Conservation (phyloP, 2,113 vertebrate genomes). For the Hippopotamus amphibius region DNA sequence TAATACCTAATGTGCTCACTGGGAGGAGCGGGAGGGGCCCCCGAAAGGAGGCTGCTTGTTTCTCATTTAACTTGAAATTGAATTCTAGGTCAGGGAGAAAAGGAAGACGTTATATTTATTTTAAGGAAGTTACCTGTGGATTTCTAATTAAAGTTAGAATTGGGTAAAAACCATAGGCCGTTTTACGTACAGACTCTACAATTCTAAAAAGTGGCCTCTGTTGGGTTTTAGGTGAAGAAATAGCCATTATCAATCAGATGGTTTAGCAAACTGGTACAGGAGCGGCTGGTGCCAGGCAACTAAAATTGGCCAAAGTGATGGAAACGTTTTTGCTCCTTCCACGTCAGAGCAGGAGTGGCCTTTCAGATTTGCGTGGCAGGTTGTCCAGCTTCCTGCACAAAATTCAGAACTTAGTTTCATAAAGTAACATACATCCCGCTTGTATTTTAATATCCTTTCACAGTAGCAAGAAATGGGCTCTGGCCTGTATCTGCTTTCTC, state of each 20-base stretch:
- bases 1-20: background rate
- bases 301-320: constrained; percentile 55
- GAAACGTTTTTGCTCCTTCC: background rate
- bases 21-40: background rate
- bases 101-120: background rate
- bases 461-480: constrained; percentile 38
- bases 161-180: background rate
- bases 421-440: constrained; percentile 61
- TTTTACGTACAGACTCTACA: background rate
- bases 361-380: constrained; percentile 53
- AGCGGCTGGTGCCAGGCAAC: background rate
- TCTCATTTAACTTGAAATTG: background rate
- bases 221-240: background rate
- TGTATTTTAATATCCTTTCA: constrained; percentile 49
- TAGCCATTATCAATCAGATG: background rate
- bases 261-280: background rate
- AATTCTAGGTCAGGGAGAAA: background rate
- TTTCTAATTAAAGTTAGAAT: constrained; percentile 46
- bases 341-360: constrained; percentile 33
- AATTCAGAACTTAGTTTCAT: background rate
- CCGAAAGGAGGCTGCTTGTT: background rate
- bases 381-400: constrained; percentile 43
- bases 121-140: background rate
- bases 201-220: constrained; percentile 19
- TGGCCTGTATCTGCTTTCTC: constrained; percentile 56